These are phyloP conservation scores for Spodoptera frugiperda DNA, from an alignment of 1,140 invertebrate species.

Conservation along the genomic window DNA sequence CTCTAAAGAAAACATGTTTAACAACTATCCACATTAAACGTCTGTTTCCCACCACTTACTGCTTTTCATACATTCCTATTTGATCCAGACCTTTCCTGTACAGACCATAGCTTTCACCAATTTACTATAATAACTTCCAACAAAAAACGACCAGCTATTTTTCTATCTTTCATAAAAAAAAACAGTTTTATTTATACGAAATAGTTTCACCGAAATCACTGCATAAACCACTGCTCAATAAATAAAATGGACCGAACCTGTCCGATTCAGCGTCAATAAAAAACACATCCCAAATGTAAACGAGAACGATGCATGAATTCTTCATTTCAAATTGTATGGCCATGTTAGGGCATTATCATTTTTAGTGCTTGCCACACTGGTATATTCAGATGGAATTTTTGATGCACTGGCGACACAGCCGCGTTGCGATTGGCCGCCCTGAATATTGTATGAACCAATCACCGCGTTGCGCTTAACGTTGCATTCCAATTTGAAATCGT, in stretches of 20 bases:
- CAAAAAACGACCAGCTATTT: constrained; percentile 25
- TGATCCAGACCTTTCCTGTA: constrained; percentile 19
- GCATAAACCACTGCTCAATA: constrained; percentile 62
- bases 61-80: constrained; percentile 17
- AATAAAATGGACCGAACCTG: constrained; percentile 75
- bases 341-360: constrained; percentile 85
- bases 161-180: constrained; percentile 15
- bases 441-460: constrained; percentile 86
- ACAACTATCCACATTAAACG: background rate
- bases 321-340: constrained; percentile 84
- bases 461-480: constrained; percentile 78
- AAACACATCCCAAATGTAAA: constrained; percentile 80
- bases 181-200: constrained; percentile 42
- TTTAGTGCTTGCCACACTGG: constrained; percentile 84
- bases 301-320: constrained; percentile 80
- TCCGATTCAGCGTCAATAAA: constrained; percentile 79
- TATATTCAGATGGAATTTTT: constrained; percentile 86
- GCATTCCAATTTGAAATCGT: constrained; percentile 85
- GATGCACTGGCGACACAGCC: constrained; percentile 84
- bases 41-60: background rate
- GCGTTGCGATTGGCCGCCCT: constrained; percentile 78
- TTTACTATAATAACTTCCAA: constrained; percentile 25
- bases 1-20: constrained; percentile 2
- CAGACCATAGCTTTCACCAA: constrained; percentile 27
- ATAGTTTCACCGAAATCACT: constrained; percentile 44